phyloP scores from a whole-genome alignment of 2,888 invertebrate species.

The Phlogophora meticulosa region DNA sequence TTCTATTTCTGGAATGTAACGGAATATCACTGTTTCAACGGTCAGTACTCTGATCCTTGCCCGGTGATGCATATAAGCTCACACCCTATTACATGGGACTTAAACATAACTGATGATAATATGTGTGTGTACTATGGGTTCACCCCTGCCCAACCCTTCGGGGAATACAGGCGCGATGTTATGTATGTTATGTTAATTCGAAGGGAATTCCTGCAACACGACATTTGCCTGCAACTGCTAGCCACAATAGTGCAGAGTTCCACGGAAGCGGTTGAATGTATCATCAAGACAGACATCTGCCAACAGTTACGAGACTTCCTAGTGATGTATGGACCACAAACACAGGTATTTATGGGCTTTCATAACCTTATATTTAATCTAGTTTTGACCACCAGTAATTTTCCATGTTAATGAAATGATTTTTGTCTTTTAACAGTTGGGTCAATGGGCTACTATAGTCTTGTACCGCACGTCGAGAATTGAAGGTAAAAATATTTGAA shows the following conservation, averaged over 20 bases:
- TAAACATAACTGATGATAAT: too few relatives aligned
- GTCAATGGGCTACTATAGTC: slow-evolving; percentile 82
- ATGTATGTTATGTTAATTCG: neutral
- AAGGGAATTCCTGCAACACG: slow-evolving; percentile 76
- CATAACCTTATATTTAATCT: neutral
- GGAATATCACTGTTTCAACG: slow-evolving; percentile 82
- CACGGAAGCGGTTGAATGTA: slow-evolving; percentile 49
- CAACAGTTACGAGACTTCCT: slow-evolving; percentile 70
- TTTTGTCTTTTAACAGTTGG: slow-evolving; percentile 71
- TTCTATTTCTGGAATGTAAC: slow-evolving; percentile 76
- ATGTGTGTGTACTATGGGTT: too few relatives aligned
- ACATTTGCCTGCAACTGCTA: slow-evolving; percentile 78
- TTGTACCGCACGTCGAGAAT: slow-evolving; percentile 71
- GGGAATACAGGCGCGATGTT: too few relatives aligned
- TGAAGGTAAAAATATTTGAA: slow-evolving; percentile 56
- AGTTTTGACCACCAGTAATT: neutral
- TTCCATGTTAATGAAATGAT: too few relatives aligned
- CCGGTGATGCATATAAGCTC: too few relatives aligned
- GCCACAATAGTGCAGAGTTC: slow-evolving; percentile 74
- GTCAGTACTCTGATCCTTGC: slow-evolving; percentile 64
- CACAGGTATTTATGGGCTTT: slow-evolving; percentile 77
- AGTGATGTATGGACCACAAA: slow-evolving; percentile 71
- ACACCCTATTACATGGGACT: too few relatives aligned
- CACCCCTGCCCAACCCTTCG: too few relatives aligned
- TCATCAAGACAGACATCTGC: slow-evolving; percentile 66